Conservation (phyloP, 2,888 invertebrate genomes). For the Troglohyphantes excavatus region DNA sequence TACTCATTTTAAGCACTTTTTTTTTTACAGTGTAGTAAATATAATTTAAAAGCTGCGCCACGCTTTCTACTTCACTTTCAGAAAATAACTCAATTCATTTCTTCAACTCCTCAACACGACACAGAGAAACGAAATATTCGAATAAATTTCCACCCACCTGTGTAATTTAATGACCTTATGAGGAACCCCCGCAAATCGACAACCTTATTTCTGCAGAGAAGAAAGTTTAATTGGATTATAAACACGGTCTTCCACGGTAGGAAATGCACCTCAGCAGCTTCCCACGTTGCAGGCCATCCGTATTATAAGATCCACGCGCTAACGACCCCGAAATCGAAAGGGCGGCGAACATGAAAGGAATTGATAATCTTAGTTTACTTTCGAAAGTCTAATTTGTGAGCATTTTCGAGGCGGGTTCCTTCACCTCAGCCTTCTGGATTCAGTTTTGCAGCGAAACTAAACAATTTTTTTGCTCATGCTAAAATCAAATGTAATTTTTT, state of each 20-base stretch:
- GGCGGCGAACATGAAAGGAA: constrained; percentile 20
- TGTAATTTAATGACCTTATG: background rate
- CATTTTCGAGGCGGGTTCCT: background rate
- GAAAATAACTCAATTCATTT: too few species aligned
- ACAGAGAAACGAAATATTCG: background rate
- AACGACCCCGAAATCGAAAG: constrained; percentile 15
- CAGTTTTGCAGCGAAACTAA: background rate
- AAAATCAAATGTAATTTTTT: too few species aligned
- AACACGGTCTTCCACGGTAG: background rate
- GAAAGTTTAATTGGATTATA: constrained; percentile 36
- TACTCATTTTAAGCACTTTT: too few species aligned
- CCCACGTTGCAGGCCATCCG: constrained; percentile 34
- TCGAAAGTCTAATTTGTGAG: background rate
- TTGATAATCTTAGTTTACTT: background rate
- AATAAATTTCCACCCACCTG: background rate
- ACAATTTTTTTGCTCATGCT: too few species aligned
- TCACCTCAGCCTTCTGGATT: background rate
- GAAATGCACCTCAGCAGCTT: background rate
- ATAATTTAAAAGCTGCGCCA: too few species aligned
- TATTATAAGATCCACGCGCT: constrained; percentile 35
- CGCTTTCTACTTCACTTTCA: too few species aligned
- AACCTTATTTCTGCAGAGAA: background rate
- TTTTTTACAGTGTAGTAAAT: too few species aligned
- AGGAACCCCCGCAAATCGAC: background rate
- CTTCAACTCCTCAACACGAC: too few species aligned